Evolutionary conservation across 2,888 invertebrate genomes (phyloP).

Genomic region (Holacanthella duospinosa): DNA sequence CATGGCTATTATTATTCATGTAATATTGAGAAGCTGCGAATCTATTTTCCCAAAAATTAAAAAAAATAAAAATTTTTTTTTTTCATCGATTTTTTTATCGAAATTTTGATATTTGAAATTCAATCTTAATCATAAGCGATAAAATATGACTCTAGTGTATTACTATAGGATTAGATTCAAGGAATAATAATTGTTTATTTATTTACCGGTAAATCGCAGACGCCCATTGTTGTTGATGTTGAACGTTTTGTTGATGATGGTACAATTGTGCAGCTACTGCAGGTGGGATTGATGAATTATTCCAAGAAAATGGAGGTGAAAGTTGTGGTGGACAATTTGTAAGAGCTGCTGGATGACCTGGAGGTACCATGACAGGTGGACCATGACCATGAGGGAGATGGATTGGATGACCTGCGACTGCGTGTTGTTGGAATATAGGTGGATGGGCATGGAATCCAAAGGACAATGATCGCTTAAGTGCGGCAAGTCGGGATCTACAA

Average conservation of each 20-base stretch:
- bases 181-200: background rate
- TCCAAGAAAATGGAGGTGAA: constrained; percentile 35
- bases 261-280: constrained; percentile 34
- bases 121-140: too few species aligned
- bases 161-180: too few species aligned
- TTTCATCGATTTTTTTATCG: too few species aligned
- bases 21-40: constrained; percentile 37
- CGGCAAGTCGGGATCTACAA: constrained; percentile 75
- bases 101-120: too few species aligned
- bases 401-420: constrained; percentile 13
- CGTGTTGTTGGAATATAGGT: constrained; percentile 19
- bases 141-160: too few species aligned
- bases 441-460: constrained; percentile 36
- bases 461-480: constrained; percentile 67
- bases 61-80: constrained; percentile 3
- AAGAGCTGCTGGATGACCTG: constrained; percentile 16
- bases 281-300: constrained; percentile 26
- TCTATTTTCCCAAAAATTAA: too few species aligned
- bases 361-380: background rate
- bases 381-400: constrained; percentile 7
- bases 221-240: constrained; percentile 36
- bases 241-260: constrained; percentile 32
- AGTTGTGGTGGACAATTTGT: constrained; percentile 21
- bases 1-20: constrained; percentile 30
- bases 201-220: constrained; percentile 37